phyloP scores from a whole-genome alignment of 2,113 vertebrate species.

The Sarotherodon lohbergeri region DNA sequence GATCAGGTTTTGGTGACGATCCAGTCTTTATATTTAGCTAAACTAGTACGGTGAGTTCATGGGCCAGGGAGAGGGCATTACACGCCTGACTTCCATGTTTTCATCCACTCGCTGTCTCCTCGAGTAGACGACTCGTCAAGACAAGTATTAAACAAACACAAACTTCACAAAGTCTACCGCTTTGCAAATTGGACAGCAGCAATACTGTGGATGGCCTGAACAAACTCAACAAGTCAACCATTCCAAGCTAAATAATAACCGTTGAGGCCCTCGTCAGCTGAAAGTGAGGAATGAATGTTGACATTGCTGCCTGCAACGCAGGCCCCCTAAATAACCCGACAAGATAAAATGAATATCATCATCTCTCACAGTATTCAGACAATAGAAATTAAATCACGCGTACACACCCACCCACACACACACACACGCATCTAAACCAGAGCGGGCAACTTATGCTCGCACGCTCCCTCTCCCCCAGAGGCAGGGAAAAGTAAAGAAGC shows the following conservation, averaged over 20 bases:
- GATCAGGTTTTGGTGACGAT: neutral
- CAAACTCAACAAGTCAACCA: conserved; percentile 19
- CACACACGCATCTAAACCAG: neutral
- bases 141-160: conserved; percentile 11
- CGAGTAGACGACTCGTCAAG: neutral
- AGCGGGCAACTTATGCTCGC: neutral
- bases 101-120: neutral
- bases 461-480: neutral
- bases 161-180: neutral
- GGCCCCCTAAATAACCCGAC: conserved; percentile 16
- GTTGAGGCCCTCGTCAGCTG: conserved; percentile 13
- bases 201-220: conserved; percentile 15
- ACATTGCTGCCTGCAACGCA: conserved; percentile 16
- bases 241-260: conserved; percentile 42
- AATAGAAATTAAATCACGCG: conserved; percentile 30
- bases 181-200: conserved; percentile 22
- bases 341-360: conserved; percentile 33
- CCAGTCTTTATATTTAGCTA: neutral
- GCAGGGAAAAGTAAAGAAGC: conserved; percentile 26
- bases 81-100: neutral
- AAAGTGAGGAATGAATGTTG: conserved; percentile 35
- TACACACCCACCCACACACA: neutral
- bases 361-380: conserved; percentile 37
- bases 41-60: neutral
- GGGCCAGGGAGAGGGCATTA: neutral